A percentile compares a stretch with the other conserved stretches of the same genome.
Conservation (phyloP, 64 coral and sea anemone species). For the Porites australiensis region DNA sequence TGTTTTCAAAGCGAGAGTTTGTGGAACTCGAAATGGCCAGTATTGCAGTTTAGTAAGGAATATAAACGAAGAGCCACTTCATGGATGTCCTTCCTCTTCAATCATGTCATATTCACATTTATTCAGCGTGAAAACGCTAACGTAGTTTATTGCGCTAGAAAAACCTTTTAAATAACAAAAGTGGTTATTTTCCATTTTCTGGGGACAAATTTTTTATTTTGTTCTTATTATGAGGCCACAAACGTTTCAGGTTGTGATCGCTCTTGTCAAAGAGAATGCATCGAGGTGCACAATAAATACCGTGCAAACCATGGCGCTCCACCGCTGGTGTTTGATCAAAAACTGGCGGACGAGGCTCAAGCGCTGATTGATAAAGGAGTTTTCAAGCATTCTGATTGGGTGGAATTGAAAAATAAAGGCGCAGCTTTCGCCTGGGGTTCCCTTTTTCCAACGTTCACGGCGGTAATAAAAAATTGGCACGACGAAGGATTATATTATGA, state of each 20-base stretch:
- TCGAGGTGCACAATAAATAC: constrained; percentile 70
- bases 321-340: constrained; percentile 37
- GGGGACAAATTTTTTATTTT: neutral
- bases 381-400: constrained; percentile 80
- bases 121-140: too few species aligned
- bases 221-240: neutral
- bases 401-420: constrained; percentile 46
- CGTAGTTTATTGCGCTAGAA: too few species aligned
- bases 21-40: too few species aligned
- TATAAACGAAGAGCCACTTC: too few species aligned
- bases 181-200: too few species aligned
- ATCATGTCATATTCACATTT: too few species aligned
- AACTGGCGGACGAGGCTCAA: constrained; percentile 70
- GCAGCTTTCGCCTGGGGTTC: constrained; percentile 85
- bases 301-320: constrained; percentile 63
- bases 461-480: constrained; percentile 86
- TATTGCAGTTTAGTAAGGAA: too few species aligned
- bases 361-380: constrained; percentile 70
- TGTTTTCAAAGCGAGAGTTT: too few species aligned
- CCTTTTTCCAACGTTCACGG: constrained; percentile 81
- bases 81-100: too few species aligned
- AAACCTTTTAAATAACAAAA: too few species aligned
- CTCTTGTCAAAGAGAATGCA: constrained; percentile 71
- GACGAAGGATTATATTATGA: constrained; percentile 67
- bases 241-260: constrained; percentile 41